phyloP scores from a whole-genome alignment of 2,797 vertebrate genomes.

The Tenualosa thibaudeaui region DNA sequence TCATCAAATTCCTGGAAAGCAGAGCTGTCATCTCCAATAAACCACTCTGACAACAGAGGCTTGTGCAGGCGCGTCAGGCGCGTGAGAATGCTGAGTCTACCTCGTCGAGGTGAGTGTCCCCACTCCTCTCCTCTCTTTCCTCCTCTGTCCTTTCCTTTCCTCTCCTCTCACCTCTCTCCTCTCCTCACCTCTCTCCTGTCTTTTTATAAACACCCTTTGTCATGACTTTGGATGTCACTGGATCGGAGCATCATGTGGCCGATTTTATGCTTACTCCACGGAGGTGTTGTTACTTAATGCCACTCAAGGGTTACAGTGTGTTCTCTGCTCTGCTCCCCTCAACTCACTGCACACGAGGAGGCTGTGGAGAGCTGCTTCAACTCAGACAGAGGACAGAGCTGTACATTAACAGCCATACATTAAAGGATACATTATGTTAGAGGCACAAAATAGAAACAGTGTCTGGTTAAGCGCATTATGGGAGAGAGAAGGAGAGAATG shows the following conservation, averaged over 20 bases:
- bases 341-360: neutral
- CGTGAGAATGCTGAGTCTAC: neutral
- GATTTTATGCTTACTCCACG: slow-evolving; percentile 34
- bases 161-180: neutral
- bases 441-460: neutral
- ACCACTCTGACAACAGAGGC: neutral
- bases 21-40: neutral
- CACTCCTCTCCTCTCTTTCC: neutral
- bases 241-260: neutral
- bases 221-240: slow-evolving; percentile 35
- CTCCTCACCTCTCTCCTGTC: neutral
- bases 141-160: neutral
- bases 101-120: neutral
- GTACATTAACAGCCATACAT: neutral
- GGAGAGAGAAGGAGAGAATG: neutral
- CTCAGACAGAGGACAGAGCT: neutral
- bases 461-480: neutral
- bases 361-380: neutral
- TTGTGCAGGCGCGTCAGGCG: neutral
- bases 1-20: slow-evolving; percentile 3
- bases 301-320: neutral
- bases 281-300: slow-evolving; percentile 21
- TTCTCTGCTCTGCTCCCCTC: neutral
- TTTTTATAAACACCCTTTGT: slow-evolving; percentile 26
- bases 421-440: too few species aligned